Conservation (phyloP, 2,113 vertebrate species). For the Hymenochirus boettgeri region DNA sequence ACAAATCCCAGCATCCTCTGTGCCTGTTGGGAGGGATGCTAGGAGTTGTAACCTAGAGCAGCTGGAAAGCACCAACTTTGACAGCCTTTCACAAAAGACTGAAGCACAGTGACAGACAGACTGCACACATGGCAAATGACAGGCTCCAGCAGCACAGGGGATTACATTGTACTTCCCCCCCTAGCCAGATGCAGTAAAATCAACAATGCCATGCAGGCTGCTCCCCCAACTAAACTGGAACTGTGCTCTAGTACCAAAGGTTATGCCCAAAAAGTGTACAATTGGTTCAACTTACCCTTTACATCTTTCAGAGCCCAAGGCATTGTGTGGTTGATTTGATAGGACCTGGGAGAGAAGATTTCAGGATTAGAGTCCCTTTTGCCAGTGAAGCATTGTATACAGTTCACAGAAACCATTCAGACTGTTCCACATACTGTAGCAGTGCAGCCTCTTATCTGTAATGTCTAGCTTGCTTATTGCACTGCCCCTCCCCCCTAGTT, state of each 20-base stretch:
- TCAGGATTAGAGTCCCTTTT: constrained; percentile 38
- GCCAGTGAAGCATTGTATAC: constrained; percentile 55
- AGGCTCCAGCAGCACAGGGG: no score
- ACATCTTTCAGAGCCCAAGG: constrained; percentile 54
- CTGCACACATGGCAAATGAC: no score
- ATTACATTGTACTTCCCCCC: background rate
- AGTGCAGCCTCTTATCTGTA: constrained; percentile 57
- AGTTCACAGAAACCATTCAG: constrained; percentile 44
- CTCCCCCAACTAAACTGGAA: background rate
- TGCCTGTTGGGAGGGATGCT: no score
- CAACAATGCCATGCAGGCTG: background rate
- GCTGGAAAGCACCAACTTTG: no score
- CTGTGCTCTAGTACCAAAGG: background rate
- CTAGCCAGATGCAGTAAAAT: background rate
- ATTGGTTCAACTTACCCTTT: constrained; percentile 61
- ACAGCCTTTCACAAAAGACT: no score
- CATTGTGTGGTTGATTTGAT: constrained; percentile 49
- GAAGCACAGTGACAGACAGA: no score
- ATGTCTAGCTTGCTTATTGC: constrained; percentile 51
- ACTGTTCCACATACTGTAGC: constrained; percentile 46
- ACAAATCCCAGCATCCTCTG: no score
- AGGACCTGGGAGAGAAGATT: constrained; percentile 53
- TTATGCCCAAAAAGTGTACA: background rate
- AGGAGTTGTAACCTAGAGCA: no score
- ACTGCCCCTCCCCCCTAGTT: constrained; percentile 56